Evolutionary conservation across 64 coral and sea anemone genomes (phyloP).

Genomic region (Actinia equina): DNA sequence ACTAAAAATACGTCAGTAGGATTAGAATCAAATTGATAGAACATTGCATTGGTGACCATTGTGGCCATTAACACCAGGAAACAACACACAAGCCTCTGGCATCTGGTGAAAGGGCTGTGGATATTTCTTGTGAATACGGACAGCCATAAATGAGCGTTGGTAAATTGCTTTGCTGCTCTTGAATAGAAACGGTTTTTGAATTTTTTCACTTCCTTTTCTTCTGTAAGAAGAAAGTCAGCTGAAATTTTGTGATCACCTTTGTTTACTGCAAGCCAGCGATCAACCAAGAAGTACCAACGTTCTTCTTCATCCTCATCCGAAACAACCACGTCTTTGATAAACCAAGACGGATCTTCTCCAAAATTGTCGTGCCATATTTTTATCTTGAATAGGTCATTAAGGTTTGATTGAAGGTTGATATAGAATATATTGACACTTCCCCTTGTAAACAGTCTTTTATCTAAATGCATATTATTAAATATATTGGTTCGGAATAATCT

Average conservation of each 20-base stretch:
- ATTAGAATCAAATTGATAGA: slow-evolving; percentile 38
- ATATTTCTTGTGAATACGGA: slow-evolving; percentile 48
- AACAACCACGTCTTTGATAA: slow-evolving; percentile 31
- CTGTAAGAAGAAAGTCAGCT: slow-evolving; percentile 15
- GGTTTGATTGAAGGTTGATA: neutral
- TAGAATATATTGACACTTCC: slow-evolving; percentile 36
- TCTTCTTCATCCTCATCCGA: neutral
- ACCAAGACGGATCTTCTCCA: slow-evolving; percentile 42
- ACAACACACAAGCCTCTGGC: slow-evolving; percentile 56
- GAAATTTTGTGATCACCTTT: slow-evolving; percentile 24
- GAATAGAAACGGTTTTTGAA: slow-evolving; percentile 48
- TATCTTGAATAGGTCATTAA: slow-evolving; percentile 38
- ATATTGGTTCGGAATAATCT: slow-evolving; percentile 24
- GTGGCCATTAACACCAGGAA: slow-evolving; percentile 33
- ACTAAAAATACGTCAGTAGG: slow-evolving; percentile 15
- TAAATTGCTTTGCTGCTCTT: slow-evolving; percentile 20
- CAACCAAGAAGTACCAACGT: slow-evolving; percentile 33
- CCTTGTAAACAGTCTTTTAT: slow-evolving; percentile 33
- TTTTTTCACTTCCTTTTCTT: slow-evolving; percentile 3
- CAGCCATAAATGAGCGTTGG: slow-evolving; percentile 49
- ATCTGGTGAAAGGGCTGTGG: slow-evolving; percentile 50
- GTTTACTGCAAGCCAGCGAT: slow-evolving; percentile 43
- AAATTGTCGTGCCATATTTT: slow-evolving; percentile 58
- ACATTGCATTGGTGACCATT: slow-evolving; percentile 59
- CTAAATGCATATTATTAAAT: slow-evolving; percentile 18